Base-by-base conservation (phyloP, 2,888 invertebrate genomes). In the Pachydiplax longipennis region DNA sequence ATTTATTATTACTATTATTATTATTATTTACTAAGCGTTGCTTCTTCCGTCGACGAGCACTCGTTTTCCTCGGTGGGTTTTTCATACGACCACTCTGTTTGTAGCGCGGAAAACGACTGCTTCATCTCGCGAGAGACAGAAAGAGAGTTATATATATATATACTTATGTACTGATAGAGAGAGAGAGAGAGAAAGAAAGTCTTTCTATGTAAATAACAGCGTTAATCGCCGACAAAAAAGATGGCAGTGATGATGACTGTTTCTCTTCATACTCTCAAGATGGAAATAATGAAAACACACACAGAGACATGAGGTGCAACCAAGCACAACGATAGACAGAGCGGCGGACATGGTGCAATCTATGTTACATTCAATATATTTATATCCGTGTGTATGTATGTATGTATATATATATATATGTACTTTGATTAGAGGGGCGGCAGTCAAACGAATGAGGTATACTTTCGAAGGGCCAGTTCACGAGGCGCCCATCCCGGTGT, bases 201-300 rank as follows among this genome's bases (percentile, higher is more conserved):
- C 87, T 87, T 87, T 61, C 87, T 87, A 87, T 61, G 87, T 87
- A 61, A 58, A 87, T 37, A 37, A 87, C 87, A 61, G 87, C 87
- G 87, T 40, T 87, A 37, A 61, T 37, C 87, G 87, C 87, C 65
- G 37, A 87, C 87, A 87, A 37, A 87, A 83, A 61, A 61, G 87
- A 87, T 87, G 87, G 87, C 87, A 87, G 87, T 87, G 87, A 87
- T 87, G 87, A 87, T 61, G 87, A 87, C 87, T 87, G 87, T 87
- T 87, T 40, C 87, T 87, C 53, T 87, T 87, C 53, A 87, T 87
- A 87, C 87, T 87, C 87, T 61, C 87, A 61, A 87, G 87, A 87
- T 87, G 87, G 87, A 87, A 87, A 87, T 35, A 87, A 87, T 87
- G 35, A 65, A 58, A 87, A 87, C 58, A 87, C 87, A 87, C 87